Evolutionary conservation across 92 coral and sea anemone species (phyloP), one percentile per base, ranked within the genome.

Genomic region (Epizoanthus scotinus): DNA sequence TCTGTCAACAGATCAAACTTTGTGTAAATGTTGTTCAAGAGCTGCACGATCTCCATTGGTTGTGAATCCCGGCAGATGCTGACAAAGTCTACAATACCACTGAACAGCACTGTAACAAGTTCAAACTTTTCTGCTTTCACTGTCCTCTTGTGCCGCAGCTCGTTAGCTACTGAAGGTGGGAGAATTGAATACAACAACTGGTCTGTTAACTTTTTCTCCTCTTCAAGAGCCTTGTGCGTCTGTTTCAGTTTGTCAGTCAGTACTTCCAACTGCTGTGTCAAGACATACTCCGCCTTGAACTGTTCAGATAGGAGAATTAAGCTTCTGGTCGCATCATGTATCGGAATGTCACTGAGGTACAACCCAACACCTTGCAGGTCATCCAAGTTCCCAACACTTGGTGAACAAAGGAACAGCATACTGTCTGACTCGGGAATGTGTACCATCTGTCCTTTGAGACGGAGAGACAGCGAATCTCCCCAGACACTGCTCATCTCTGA

Each of bases 321-420:
- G 77, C 91, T 91, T 73, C 91, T 90, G 9, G 98, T 91, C 24
- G 93, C 94, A 57, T 91, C 98, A 71, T 93, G 93, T 6, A 93
- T 83, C 5, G 98, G 98, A 79, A 91, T 91, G 71, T 93, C 98
- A 84, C 98, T 93, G n/a, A 93, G 81, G 78, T 86, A 93, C 73
- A 93, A 74, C 12, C 93, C 94, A 26, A 88, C 82, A 19, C 83
- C 91, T 60, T 90, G 89, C 58, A 93, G 78, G 61, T 93, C 93
- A 55, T 93, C 93, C 68, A 93, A 58, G 61, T 93, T 90, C 21
- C 90, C 91, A 52, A 93, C 95, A 81, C 98, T 93, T 58, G 98
- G 98, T 14, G 98, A 93, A 79, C 98, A 93, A 56, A 93, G 82
- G 78, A 88, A 93, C 19, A 93, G 67, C 86, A 91, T 83, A 68